Evolutionary conservation across 53 echinoderm and acorn worm species (phyloP).

Genomic region (Mesocentrotus franciscanus): DNA sequence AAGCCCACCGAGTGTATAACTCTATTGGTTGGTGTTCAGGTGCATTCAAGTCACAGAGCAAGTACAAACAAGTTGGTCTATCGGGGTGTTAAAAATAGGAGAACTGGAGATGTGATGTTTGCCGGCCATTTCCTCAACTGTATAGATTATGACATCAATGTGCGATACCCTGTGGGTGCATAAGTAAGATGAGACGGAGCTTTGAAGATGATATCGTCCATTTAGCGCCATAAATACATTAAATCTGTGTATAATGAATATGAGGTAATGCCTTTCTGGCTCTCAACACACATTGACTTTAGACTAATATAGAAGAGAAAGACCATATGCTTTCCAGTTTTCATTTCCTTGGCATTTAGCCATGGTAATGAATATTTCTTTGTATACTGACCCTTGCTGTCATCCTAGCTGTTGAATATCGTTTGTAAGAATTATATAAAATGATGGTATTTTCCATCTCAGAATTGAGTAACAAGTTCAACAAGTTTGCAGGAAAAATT

Average conservation of each 20-base stretch:
- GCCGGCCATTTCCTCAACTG: neutral
- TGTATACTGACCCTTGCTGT: too few species aligned
- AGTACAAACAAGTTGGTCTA: slow-evolving; percentile 1
- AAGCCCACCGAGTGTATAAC: neutral
- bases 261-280: neutral
- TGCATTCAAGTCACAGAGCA: slow-evolving; percentile 14
- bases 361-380: neutral
- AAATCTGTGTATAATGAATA: neutral
- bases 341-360: neutral
- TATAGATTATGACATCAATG: neutral
- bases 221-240: neutral
- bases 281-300: neutral
- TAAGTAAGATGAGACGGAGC: neutral
- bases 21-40: neutral
- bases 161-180: neutral
- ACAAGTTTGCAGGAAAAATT: too few species aligned
- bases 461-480: neutral
- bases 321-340: neutral
- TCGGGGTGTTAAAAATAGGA: neutral
- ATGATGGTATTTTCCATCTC: neutral
- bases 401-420: neutral
- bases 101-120: neutral
- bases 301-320: neutral
- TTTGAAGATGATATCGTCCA: neutral
- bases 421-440: neutral